These are phyloP conservation scores for Natator depressus DNA, from an alignment of 2,113 vertebrate species.

Conservation along the genomic window DNA sequence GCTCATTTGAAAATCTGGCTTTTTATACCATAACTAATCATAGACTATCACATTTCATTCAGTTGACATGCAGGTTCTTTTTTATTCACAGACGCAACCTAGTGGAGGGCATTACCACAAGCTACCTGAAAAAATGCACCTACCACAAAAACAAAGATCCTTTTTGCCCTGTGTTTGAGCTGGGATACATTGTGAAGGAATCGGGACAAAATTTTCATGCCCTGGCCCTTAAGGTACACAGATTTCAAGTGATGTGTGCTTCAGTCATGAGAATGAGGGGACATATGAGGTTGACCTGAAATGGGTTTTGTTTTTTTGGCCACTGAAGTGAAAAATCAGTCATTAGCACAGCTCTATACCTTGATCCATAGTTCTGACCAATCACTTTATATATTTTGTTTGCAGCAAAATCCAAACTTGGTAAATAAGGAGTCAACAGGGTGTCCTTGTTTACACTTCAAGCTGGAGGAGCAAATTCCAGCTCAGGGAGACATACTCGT, in stretches of 20 bases:
- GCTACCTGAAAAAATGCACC: constrained; percentile 84
- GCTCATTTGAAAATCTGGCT: background rate
- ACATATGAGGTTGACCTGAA: background rate
- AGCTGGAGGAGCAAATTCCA: too few species aligned
- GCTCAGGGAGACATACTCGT: too few species aligned
- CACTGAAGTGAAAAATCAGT: too few species aligned
- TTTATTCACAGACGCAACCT: constrained; percentile 86
- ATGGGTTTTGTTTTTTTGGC: too few species aligned
- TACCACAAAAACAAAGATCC: constrained; percentile 79
- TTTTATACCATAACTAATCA: background rate
- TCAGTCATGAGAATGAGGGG: background rate
- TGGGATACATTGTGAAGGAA: constrained; percentile 87
- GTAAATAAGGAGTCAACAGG: background rate
- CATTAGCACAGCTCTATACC: too few species aligned
- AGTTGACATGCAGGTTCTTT: background rate
- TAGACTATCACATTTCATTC: background rate
- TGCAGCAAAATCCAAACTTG: too few species aligned
- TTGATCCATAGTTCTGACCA: too few species aligned
- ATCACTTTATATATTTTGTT: too few species aligned
- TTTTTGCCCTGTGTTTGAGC: constrained; percentile 90
- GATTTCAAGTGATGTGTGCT: background rate
- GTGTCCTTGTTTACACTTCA: background rate
- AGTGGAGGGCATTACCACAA: constrained; percentile 82
- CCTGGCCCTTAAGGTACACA: constrained; percentile 85
- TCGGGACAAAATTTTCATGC: constrained; percentile 86